Evolutionary conservation across 1,140 invertebrate genomes (phyloP).

Genomic region (Drosophila nikananu): DNA sequence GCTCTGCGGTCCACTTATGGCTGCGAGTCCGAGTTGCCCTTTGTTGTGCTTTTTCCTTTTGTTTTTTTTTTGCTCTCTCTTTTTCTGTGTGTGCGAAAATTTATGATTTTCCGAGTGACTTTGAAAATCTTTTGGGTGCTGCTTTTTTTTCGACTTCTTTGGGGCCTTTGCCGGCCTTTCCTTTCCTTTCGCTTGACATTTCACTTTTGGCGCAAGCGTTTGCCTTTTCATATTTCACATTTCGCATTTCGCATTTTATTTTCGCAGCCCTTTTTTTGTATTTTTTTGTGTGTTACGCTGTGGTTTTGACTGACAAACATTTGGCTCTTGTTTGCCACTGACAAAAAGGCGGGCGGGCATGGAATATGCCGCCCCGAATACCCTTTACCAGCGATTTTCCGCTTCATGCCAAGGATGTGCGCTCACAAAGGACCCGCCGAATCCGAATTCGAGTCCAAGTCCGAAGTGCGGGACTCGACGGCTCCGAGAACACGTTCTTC

Average conservation of each 20-base stretch:
- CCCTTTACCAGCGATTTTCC: conserved; percentile 25
- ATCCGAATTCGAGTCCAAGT: neutral
- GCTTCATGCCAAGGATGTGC: conserved; percentile 33
- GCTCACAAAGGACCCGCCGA: conserved; percentile 29
- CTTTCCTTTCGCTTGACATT: conserved; percentile 77
- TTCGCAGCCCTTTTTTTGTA: conserved; percentile 24
- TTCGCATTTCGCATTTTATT: conserved; percentile 26
- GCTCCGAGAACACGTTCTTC: conserved; percentile 35
- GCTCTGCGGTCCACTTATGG: conserved; percentile 63
- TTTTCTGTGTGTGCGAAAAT: conserved; percentile 58
- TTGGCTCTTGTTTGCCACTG: conserved; percentile 28
- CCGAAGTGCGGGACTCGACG: conserved; percentile 3
- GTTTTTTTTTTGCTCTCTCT: conserved; percentile 1
- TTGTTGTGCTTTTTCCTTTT: conserved; percentile 12
- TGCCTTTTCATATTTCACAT: conserved; percentile 62
- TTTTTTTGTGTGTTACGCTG: conserved; percentile 17
- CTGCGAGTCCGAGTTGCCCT: conserved; percentile 4
- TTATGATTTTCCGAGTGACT: conserved; percentile 80
- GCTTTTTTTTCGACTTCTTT: conserved; percentile 15
- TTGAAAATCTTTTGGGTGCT: conserved; percentile 64
- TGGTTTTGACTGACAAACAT: conserved; percentile 62
- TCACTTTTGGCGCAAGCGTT: conserved; percentile 64
- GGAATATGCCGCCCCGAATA: conserved; percentile 4
- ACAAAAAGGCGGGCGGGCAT: conserved; percentile 27
- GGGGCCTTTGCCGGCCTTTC: conserved; percentile 25